These are phyloP conservation scores for Gymnocephalus cernua DNA, from an alignment of 2,113 vertebrate genomes.

Conservation along the genomic window DNA sequence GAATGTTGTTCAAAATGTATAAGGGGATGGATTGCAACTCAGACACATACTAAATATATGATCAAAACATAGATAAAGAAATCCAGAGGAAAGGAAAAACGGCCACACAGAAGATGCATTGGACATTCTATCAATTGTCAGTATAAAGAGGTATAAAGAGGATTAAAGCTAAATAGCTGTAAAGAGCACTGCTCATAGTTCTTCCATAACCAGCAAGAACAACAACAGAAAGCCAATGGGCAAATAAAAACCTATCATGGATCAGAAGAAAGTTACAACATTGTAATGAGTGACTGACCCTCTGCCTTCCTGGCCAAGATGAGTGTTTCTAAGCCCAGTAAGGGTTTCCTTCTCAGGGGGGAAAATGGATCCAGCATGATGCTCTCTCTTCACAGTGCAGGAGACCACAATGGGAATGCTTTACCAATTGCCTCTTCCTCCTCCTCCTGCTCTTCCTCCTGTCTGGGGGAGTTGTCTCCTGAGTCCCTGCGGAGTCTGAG, in stretches of 20 bases:
- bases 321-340: slow-evolving; percentile 51
- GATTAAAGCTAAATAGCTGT: background rate
- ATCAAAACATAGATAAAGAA: background rate
- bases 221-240: background rate
- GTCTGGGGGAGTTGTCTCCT: slow-evolving; percentile 67
- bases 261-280: background rate
- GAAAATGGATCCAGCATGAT: slow-evolving; percentile 50
- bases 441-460: slow-evolving; percentile 51
- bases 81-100: background rate
- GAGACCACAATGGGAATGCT: slow-evolving; percentile 68
- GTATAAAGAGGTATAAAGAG: background rate
- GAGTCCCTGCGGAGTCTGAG: slow-evolving; percentile 72
- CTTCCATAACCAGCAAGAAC: background rate
- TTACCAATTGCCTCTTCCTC: slow-evolving; percentile 55
- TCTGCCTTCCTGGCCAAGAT: slow-evolving; percentile 33
- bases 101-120: slow-evolving; percentile 3
- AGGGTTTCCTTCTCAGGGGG: slow-evolving; percentile 4
- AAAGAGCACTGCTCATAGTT: background rate
- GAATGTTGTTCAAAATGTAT: background rate
- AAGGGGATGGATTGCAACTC: background rate
- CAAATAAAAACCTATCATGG: background rate
- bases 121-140: slow-evolving; percentile 2
- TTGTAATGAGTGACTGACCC: background rate
- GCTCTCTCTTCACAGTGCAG: slow-evolving; percentile 57
- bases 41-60: background rate